phyloP scores from a whole-genome alignment of 2,113 vertebrate species.

The Penelope pileata region DNA sequence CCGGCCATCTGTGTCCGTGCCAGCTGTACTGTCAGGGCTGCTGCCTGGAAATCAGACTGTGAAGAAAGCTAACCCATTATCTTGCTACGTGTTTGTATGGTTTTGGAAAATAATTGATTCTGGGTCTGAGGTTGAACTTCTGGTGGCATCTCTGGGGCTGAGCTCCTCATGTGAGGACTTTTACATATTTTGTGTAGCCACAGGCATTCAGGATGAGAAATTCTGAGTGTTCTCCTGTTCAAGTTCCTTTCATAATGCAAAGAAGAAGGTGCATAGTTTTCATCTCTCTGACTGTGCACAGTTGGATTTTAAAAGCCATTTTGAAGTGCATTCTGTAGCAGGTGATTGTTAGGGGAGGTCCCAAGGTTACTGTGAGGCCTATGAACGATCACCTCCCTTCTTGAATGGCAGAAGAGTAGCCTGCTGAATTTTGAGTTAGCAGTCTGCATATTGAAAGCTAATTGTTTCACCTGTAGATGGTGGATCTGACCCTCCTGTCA shows the following conservation, averaged over 20 bases:
- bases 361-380: neutral
- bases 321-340: neutral
- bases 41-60: neutral
- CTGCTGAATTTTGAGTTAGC: neutral
- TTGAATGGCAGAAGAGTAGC: neutral
- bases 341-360: neutral
- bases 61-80: neutral
- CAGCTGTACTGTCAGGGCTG: neutral
- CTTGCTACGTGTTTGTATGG: neutral
- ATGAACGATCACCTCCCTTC: neutral
- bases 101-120: neutral
- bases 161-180: neutral
- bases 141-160: neutral
- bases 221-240: neutral
- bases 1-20: neutral
- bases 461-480: fast-evolving
- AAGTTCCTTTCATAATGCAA: neutral
- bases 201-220: neutral
- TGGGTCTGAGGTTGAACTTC: neutral
- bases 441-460: neutral
- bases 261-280: neutral
- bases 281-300: neutral
- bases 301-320: neutral
- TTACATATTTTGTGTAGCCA: neutral
- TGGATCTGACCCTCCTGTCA: neutral